Conservation (phyloP, 2,797 vertebrate species). For the Megalops cyprinoides region DNA sequence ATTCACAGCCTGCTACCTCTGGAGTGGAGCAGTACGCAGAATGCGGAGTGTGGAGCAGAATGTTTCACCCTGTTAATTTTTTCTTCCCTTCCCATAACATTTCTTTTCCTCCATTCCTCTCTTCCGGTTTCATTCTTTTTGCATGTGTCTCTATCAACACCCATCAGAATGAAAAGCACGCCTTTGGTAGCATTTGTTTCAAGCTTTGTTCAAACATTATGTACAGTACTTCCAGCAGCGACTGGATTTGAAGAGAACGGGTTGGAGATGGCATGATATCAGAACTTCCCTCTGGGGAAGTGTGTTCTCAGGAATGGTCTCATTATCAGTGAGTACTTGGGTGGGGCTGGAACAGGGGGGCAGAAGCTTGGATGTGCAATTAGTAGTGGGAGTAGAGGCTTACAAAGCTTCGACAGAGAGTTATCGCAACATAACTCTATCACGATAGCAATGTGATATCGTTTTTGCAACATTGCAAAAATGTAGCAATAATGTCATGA, state of each 20-base stretch:
- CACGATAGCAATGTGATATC: no score
- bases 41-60: no score
- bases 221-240: conserved; percentile 40
- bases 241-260: conserved; percentile 47
- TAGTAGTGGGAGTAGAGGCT: background rate
- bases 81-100: conserved; percentile 12
- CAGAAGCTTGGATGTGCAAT: background rate
- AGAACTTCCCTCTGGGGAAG: conserved; percentile 55
- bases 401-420: background rate
- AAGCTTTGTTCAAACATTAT: conserved; percentile 27
- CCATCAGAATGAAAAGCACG: background rate
- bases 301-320: conserved; percentile 59
- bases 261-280: conserved; percentile 47
- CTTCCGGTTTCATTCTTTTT: conserved; percentile 45
- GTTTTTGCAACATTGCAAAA: no score
- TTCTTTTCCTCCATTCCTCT: conserved; percentile 37
- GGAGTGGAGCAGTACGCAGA: no score
- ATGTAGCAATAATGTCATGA: no score
- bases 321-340: conserved; percentile 26
- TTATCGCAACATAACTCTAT: background rate
- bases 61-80: conserved; percentile 37
- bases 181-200: conserved; percentile 25
- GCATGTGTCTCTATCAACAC: background rate
- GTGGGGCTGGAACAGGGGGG: background rate
- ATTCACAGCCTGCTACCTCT: no score